These are phyloP conservation scores for Pangasius larnaudii DNA, from an alignment of 2,797 vertebrate genomes.

Conservation along the genomic window DNA sequence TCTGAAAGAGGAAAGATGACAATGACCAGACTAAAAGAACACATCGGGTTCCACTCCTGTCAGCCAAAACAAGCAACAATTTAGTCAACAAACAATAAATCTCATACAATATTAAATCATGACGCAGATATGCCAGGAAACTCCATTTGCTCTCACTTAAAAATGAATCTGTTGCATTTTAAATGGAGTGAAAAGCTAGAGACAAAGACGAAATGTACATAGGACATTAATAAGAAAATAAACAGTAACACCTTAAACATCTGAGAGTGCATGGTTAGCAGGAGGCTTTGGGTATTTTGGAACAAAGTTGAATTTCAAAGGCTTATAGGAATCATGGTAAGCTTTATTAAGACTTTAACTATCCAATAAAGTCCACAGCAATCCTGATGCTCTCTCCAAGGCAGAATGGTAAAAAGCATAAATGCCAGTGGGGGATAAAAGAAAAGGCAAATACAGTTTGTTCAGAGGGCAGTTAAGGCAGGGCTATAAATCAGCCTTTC, in stretches of 20 bases:
- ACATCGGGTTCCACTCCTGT: background rate
- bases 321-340: constrained; percentile 50
- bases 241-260: constrained; percentile 12
- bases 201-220: background rate
- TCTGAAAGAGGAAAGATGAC: too few species aligned
- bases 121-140: background rate
- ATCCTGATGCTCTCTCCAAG: constrained; percentile 44
- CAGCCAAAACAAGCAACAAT: background rate
- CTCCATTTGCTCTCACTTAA: background rate
- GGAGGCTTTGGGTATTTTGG: constrained; percentile 10
- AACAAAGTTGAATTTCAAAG: constrained; percentile 47
- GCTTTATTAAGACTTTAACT: constrained; percentile 60
- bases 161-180: background rate
- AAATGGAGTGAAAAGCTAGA: background rate
- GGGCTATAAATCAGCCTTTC: constrained; percentile 58
- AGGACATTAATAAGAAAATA: background rate
- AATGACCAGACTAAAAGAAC: background rate
- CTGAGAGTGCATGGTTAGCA: constrained; percentile 35
- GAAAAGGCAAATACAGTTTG: constrained; percentile 59
- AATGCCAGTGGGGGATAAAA: constrained; percentile 59
- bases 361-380: constrained; percentile 57
- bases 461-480: constrained; percentile 59
- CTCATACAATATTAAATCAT: background rate
- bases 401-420: constrained; percentile 58
- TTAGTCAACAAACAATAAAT: background rate